Base-by-base conservation (phyloP, 2,797 vertebrate species). In the Fundulus diaphanus region DNA sequence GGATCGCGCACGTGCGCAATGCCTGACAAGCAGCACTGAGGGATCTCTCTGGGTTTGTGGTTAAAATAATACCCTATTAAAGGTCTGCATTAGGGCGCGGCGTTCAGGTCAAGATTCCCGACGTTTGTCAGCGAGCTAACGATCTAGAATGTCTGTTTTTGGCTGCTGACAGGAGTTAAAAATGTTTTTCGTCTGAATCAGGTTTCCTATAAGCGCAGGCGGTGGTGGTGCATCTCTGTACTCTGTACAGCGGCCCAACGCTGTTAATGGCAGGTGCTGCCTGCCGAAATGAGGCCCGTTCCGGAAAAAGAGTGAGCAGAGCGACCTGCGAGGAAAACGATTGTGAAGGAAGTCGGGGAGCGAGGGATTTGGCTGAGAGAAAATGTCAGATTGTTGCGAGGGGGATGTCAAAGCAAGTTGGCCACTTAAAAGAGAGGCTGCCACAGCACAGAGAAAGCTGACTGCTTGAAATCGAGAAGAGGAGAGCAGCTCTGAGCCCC, bases 341-440 rank as follows among this genome's bases (percentile, higher is more conserved):
- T 81, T 83, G 85, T 86, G 87, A 92, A 85, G 69, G 63, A 80
- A 82, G 81, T 76, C 74, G 52, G 86, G 73, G 77, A 68, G 89
- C 72, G n/a, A 69, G 73, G 85, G 68, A 87, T 78, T 87, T 73
- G 85, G 85, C 83, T 68, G 15, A 77, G 83, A 88, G 82, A 82
- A 90, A 90, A 89, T 91, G 89, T 92, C 89, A 91, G 76, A 79
- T 70, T 44, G 73, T 63, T 78, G 73, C 66, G 7, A 65, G 65
- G 76, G 85, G 76, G 79, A 86, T 91, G 88, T 90, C 82, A 84
- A 81, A 90, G 89, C 78, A 81, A 85, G 82, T 74, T 82, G 82
- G 85, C 74, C 75, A 63, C 74, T 83, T 79, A 79, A 78, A 59
- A 80, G 74, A 85, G 79, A 52, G 69, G 77, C 86, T 81, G 78